Conservation (phyloP, 2,888 invertebrate genomes). For the Molanna angustata region DNA sequence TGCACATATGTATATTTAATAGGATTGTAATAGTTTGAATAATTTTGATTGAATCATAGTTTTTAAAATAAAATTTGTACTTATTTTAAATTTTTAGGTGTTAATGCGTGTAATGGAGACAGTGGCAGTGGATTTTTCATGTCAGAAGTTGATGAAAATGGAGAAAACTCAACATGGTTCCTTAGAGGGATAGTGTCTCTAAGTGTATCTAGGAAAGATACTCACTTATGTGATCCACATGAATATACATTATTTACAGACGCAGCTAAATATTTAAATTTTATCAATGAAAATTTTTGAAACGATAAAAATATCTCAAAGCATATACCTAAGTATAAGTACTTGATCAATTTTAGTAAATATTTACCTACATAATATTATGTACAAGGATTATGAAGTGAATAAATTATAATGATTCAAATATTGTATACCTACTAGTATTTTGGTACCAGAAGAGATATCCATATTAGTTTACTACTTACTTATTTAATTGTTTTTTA, state of each 20-base stretch:
- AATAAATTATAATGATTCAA: no score
- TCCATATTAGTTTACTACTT: no score
- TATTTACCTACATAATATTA: no score
- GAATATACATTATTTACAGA: slow-evolving; percentile 37
- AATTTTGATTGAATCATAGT: neutral
- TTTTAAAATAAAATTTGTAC: neutral
- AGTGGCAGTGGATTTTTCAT: slow-evolving; percentile 52
- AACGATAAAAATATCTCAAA: no score
- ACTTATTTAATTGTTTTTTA: no score
- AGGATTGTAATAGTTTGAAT: neutral
- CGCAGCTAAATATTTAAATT: slow-evolving; percentile 25
- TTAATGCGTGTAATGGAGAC: slow-evolving; percentile 53
- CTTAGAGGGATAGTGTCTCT: slow-evolving; percentile 37
- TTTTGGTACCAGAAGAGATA: no score
- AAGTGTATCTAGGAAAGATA: slow-evolving; percentile 36
- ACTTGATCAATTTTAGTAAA: no score
- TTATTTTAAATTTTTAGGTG: slow-evolving; percentile 36
- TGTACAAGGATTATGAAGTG: no score
- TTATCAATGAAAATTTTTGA: slow-evolving; percentile 36
- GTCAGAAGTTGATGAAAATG: slow-evolving; percentile 37
- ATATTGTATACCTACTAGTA: no score
- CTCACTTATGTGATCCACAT: slow-evolving; percentile 36
- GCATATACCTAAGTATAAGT: no score
- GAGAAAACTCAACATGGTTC: slow-evolving; percentile 14
- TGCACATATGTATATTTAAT: neutral